Percentiles rank a stretch among this genome's conserved stretches.
Evolutionary conservation across 2,888 invertebrate species (phyloP).

Genomic region (Phyllotreta striolata): DNA sequence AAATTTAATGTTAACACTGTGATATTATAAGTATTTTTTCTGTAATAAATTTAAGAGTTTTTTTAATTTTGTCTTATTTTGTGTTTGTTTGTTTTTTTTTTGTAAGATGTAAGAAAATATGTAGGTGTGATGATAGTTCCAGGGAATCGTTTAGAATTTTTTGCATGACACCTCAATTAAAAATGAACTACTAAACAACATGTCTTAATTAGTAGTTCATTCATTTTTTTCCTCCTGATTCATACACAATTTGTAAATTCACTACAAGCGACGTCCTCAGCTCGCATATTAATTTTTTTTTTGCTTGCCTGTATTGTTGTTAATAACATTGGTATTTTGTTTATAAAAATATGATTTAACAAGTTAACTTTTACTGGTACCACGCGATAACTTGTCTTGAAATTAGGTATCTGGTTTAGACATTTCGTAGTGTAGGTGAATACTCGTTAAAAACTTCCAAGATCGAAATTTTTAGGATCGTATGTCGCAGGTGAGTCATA

Average conservation of each 20-base stretch:
- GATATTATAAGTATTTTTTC: slow-evolving; percentile 49
- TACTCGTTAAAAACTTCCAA: slow-evolving; percentile 10
- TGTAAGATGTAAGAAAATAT: slow-evolving; percentile 1
- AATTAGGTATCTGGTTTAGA: too few species aligned
- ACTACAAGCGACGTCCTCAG: too few species aligned
- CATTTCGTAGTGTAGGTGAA: slow-evolving; percentile 8
- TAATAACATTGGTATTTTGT: slow-evolving; percentile 7
- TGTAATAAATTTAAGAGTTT: slow-evolving; percentile 53
- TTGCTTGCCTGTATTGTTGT: slow-evolving; percentile 18
- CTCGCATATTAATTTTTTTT: slow-evolving; percentile 1
- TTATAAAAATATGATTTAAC: background rate
- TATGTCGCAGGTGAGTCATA: slow-evolving; percentile 25
- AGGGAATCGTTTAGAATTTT: too few species aligned
- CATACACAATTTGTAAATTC: too few species aligned
- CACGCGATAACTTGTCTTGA: too few species aligned
- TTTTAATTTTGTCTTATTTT: slow-evolving; percentile 49
- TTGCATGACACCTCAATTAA: too few species aligned
- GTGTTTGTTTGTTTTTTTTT: slow-evolving; percentile 44
- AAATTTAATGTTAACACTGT: slow-evolving; percentile 47
- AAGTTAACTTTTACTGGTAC: too few species aligned
- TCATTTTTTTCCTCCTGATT: too few species aligned
- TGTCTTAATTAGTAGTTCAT: too few species aligned
- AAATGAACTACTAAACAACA: too few species aligned
- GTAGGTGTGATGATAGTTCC: too few species aligned
- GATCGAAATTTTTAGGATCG: slow-evolving; percentile 14